Evolutionary conservation across 2,888 invertebrate species (phyloP).

Genomic region (Caenorhabditis afra): DNA sequence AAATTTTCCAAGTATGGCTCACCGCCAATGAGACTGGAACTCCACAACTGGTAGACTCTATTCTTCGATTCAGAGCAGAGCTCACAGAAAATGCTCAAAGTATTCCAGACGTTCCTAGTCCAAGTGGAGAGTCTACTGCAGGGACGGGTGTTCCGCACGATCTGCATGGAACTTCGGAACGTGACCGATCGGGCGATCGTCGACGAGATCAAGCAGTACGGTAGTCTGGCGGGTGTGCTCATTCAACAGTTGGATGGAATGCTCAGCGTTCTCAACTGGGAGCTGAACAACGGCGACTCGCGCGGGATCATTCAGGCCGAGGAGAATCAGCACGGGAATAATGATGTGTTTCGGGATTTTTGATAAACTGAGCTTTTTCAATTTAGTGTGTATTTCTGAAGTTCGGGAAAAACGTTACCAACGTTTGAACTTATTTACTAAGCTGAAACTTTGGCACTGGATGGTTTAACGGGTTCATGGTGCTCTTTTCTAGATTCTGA

Average conservation of each 20-base stretch:
- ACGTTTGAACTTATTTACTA: too few species aligned
- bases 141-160: conserved; percentile 17
- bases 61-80: not conserved
- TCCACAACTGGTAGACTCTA: not conserved
- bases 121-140: conserved; percentile 25
- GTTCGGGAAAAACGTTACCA: too few species aligned
- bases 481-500: too few species aligned
- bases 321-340: not conserved
- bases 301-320: conserved; percentile 10
- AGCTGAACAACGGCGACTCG: not conserved
- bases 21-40: not conserved
- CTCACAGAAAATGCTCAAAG: too few species aligned
- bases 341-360: not conserved
- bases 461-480: too few species aligned
- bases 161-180: conserved; percentile 18
- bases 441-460: too few species aligned
- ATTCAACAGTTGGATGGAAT: conserved; percentile 28
- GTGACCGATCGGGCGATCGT: conserved; percentile 13
- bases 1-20: too few species aligned
- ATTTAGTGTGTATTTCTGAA: not conserved
- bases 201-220: conserved; percentile 18
- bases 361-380: not conserved
- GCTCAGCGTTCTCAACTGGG: conserved; percentile 17
- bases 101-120: conserved; percentile 17
- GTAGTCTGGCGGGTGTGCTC: not conserved